phyloP scores from a whole-genome alignment of 2,113 vertebrate species.

The Labeo catla region DNA sequence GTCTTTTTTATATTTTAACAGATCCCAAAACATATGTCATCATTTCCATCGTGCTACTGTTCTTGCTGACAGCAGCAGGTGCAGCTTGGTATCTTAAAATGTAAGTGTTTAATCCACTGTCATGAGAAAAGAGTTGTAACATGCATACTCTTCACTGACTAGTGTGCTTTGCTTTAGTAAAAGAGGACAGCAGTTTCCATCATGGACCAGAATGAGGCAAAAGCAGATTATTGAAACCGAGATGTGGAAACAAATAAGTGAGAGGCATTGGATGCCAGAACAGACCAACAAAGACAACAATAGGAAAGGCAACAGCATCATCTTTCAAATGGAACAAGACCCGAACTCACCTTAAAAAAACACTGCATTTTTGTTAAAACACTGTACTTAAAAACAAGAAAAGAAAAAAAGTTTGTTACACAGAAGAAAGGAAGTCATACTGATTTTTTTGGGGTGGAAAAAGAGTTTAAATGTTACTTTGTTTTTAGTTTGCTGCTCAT shows the following conservation, averaged over 20 bases:
- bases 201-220: constrained; percentile 34
- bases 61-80: constrained; percentile 54
- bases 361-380: neutral
- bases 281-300: constrained; percentile 31
- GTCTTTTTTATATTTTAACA: constrained; percentile 48
- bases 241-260: constrained; percentile 29
- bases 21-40: constrained; percentile 51
- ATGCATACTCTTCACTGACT: neutral
- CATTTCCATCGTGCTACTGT: constrained; percentile 49
- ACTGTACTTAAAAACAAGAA: neutral
- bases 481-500: neutral
- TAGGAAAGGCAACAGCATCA: constrained; percentile 63
- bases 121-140: neutral
- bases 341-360: constrained; percentile 7
- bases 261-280: constrained; percentile 23
- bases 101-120: constrained; percentile 59
- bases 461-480: neutral
- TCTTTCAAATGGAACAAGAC: constrained; percentile 60
- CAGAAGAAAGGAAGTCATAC: too few species aligned
- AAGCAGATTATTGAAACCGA: constrained; percentile 23
- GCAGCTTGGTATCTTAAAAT: constrained; percentile 60
- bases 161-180: constrained; percentile 34
- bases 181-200: constrained; percentile 19
- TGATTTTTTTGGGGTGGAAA: neutral
- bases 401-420: neutral